Evolutionary conservation across 2,113 vertebrate species (phyloP), one percentile per base, ranked within the genome.

Genomic region (Takifugu bimaculatus): DNA sequence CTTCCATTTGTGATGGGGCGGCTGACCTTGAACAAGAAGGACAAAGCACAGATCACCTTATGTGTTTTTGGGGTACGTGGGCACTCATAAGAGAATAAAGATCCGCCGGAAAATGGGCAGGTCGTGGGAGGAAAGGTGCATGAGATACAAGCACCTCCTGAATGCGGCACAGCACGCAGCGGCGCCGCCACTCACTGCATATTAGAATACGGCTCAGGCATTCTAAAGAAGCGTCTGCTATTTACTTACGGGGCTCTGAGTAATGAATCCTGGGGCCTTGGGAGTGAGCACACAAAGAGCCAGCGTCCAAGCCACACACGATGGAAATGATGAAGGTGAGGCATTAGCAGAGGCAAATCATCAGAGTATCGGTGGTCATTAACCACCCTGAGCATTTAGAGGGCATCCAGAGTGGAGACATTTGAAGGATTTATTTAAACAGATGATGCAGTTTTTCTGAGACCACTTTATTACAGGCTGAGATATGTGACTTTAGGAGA

Each of bases 191-290:
- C 79, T 87, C 77, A 28, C 64, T 77, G 83, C 85, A 88, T 85
- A 84, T 57, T 14, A 81, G 90, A 82, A 91, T 92, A 93, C 72
- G 78, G 78, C 77, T 67, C 68, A 51, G 67, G 77, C 70, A 74
- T 89, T 91, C 89, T 88, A 88, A 81, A 58, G 77, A 88, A 77
- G 74, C 74, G 70, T 13, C 74, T 91, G 90, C 54, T 91, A 92
- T 93, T 95, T 93, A 89, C 91, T 88, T 57, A 63, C 50, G 70
- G 81, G 75, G 78, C 75, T 75, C 79, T 78, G 80, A 78, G 79
- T 91, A 91, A 85, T 92, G 89, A 91, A 89, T 91, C 70, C 32
- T 27, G 63, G 77, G 63, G 69, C 77, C 78, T 65, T 53, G 77
- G 71, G 78, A 81, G 60, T 26, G 0, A 13, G 60, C 3, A 54